Base-by-base conservation (phyloP, 2,113 vertebrate species). In the Marmota flaviventris region DNA sequence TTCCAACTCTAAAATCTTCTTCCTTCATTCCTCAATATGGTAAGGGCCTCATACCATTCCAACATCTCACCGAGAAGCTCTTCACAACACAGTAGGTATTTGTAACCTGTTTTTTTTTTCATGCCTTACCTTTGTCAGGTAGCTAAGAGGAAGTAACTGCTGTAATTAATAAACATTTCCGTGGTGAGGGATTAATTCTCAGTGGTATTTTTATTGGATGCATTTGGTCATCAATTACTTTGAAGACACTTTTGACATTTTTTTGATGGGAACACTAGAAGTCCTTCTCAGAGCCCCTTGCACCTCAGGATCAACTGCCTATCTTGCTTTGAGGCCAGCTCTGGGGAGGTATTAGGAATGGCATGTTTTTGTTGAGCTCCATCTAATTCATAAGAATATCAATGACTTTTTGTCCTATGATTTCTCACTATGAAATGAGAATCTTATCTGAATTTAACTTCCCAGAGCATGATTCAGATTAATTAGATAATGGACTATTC, bases 391-490 rank as follows among this genome's bases (percentile, higher is more conserved):
- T 51, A 82, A 85, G 22, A 25, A 17, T 69, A 61, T 51, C 85
- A 48, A 88, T 86, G 95, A 91, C 65, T 85, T 93, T 86, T 48
- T 89, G 76, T 67, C 78, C 70, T 90, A 77, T 27, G 61, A 39
- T 92, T 86, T 79, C 58, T 92, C 27, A 76, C 13, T 93, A 34
- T 83, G 29, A 94, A 96, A 77, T 85, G 73, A 95, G 45, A 93
- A 45, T 94, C 39, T 78, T 94, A 56, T 75, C 61, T 37, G 42
- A 87, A 94, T 45, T 93, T 76, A 88, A 77, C 61, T 91, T 93
- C 37, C 22, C 14, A 73, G 45, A 73, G 72, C 51, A 45, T 56
- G 37, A 24, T 78, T 20, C 20, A 85, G 65, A 88, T 85, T 75
- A 92, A 90, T 63, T 72, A 88, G 45, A 67, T 69, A 48, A 73